These are phyloP conservation scores for Xestoiulus laeticollis DNA, from an alignment of 2,888 invertebrate genomes.

Conservation along the genomic window DNA sequence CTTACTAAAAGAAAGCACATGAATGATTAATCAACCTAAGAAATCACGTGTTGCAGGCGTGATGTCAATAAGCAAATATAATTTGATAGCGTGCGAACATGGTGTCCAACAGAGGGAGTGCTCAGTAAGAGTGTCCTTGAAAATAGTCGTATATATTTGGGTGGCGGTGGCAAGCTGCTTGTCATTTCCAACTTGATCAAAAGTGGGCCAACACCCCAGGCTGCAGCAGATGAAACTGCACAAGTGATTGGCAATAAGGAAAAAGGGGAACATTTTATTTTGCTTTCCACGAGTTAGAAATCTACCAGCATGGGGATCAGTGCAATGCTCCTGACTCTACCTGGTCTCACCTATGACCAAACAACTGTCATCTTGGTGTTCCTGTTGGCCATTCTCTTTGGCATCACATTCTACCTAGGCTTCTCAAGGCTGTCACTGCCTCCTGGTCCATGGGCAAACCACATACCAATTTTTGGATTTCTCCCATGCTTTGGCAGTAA, in stretches of 20 bases:
- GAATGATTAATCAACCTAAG: background rate
- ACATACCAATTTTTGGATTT: slow-evolving; percentile 72
- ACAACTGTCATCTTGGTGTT: background rate
- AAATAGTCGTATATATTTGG: background rate
- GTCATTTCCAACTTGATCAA: background rate
- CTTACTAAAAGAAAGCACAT: too few relatives aligned
- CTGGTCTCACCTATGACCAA: background rate
- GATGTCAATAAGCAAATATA: background rate
- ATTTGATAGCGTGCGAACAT: background rate
- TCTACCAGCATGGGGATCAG: slow-evolving; percentile 8
- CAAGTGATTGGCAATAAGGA: background rate
- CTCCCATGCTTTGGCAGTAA: slow-evolving; percentile 72
- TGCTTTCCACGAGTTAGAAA: background rate
- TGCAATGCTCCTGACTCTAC: background rate
- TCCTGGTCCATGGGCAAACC: slow-evolving; percentile 54
- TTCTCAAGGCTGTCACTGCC: slow-evolving; percentile 27
- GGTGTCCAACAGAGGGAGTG: slow-evolving; percentile 21
- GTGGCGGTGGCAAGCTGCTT: background rate
- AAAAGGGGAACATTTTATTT: background rate
- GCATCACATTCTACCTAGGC: background rate
- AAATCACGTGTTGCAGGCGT: background rate
- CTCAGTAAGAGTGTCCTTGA: slow-evolving; percentile 12
- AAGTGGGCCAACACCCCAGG: slow-evolving; percentile 20
- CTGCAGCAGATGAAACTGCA: background rate
- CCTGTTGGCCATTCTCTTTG: background rate